phyloP scores from a whole-genome alignment of 2,888 invertebrate species.

The Andricus quercusramuli region DNA sequence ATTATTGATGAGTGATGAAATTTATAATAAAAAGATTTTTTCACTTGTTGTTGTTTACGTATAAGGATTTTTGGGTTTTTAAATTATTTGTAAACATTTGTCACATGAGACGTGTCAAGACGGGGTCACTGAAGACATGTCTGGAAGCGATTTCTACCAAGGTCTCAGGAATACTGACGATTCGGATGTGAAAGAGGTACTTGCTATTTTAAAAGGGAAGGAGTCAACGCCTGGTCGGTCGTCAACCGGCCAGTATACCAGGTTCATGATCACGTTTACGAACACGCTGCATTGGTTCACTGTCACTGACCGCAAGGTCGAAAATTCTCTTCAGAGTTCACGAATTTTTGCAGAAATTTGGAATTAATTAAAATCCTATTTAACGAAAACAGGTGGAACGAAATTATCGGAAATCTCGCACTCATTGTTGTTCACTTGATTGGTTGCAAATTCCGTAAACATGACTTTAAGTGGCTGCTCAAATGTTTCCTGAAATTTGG shows the following conservation, averaged over 20 bases:
- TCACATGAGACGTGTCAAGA: slow-evolving; percentile 61
- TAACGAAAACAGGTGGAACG: too few species aligned
- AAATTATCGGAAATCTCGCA: too few species aligned
- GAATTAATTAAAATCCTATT: too few species aligned
- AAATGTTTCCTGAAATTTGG: too few species aligned
- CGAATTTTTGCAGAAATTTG: neutral
- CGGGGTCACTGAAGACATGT: slow-evolving; percentile 63
- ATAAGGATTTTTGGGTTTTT: neutral
- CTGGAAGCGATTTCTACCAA: slow-evolving; percentile 65
- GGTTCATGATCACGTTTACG: slow-evolving; percentile 75
- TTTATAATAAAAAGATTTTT: neutral
- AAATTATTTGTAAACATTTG: slow-evolving; percentile 46
- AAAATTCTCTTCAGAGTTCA: neutral
- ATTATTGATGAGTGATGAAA: neutral
- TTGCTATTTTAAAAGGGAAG: slow-evolving; percentile 71
- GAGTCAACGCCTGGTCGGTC: slow-evolving; percentile 66
- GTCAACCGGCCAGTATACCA: slow-evolving; percentile 67
- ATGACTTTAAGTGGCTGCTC: too few species aligned
- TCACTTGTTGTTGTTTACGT: neutral
- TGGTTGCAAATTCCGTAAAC: too few species aligned
- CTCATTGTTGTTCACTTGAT: too few species aligned
- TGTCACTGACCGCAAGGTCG: slow-evolving; percentile 74
- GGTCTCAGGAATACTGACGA: slow-evolving; percentile 68
- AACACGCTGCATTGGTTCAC: slow-evolving; percentile 55
- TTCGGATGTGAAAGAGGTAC: slow-evolving; percentile 66